Evolutionary conservation across 2,797 vertebrate genomes (phyloP).

Genomic region (Aphelocoma californica): DNA sequence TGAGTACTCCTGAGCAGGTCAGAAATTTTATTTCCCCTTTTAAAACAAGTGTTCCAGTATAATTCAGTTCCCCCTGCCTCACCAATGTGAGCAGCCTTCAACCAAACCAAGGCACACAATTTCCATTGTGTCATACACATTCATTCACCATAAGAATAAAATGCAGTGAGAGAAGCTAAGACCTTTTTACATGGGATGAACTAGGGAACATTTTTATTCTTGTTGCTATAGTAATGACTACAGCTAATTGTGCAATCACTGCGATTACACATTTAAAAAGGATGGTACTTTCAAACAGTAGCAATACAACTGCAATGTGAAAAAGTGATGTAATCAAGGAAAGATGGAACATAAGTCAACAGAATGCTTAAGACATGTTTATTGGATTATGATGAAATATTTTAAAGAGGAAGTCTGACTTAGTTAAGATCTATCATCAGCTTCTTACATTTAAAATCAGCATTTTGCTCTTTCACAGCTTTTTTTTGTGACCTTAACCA

Average conservation of each 20-base stretch:
- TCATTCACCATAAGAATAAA: not conserved
- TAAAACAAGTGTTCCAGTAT: not conserved
- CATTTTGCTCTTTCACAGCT: not conserved
- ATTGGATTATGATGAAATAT: not conserved
- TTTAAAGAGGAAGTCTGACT: not conserved
- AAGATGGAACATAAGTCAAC: not conserved
- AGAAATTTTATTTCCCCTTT: not conserved
- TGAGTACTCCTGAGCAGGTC: not conserved
- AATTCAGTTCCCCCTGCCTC: not conserved
- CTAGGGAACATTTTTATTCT: not conserved
- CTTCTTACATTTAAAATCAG: not conserved
- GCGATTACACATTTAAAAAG: not conserved
- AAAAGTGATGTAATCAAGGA: not conserved
- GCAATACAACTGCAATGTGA: not conserved
- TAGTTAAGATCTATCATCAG: not conserved
- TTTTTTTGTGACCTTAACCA: not conserved
- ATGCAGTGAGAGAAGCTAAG: not conserved
- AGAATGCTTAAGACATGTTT: not conserved
- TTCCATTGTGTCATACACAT: not conserved
- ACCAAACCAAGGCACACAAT: not conserved
- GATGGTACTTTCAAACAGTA: not conserved
- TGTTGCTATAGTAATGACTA: conserved; percentile 28
- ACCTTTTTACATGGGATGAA: not conserved
- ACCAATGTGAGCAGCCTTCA: not conserved
- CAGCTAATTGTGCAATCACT: not conserved